These are phyloP conservation scores for Caenorhabditis imperialis DNA, from an alignment of 2,888 invertebrate species.

Conservation along the genomic window DNA sequence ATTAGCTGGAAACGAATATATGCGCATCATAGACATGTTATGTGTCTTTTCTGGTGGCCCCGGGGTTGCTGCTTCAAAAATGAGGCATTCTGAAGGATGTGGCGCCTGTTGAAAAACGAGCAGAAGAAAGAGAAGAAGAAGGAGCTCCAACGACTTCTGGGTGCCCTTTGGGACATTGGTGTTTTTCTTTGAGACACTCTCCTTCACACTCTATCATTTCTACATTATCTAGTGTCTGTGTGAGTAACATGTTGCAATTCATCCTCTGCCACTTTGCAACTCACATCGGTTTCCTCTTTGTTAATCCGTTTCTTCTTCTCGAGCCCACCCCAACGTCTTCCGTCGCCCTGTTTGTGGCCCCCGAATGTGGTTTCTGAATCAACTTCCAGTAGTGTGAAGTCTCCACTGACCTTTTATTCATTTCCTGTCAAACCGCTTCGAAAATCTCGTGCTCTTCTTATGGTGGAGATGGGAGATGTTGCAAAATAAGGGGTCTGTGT, in stretches of 20 bases:
- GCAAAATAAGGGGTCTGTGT: conserved; percentile 46
- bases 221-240: conserved; percentile 48
- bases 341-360: no score
- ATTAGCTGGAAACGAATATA: conserved; percentile 54
- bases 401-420: conserved; percentile 4
- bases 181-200: conserved; percentile 49
- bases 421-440: conserved; percentile 37
- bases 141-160: conserved; percentile 42
- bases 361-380: no score
- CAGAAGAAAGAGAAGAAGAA: conserved; percentile 13
- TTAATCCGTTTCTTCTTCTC: conserved; percentile 53
- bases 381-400: conserved; percentile 10
- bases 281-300: conserved; percentile 54
- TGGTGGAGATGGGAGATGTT: conserved; percentile 12
- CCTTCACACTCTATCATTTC: conserved; percentile 54
- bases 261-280: conserved; percentile 53
- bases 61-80: conserved; percentile 21
- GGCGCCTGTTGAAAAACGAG: conserved; percentile 48
- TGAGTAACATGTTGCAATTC: conserved; percentile 54
- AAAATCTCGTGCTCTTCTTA: conserved; percentile 43
- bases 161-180: conserved; percentile 49
- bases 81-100: conserved; percentile 45
- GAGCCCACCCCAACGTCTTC: conserved; percentile 13
- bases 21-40: conserved; percentile 55
- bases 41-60: conserved; percentile 46